Evolutionary conservation across 2,888 invertebrate species (phyloP).

Genomic region (Harpalus rubripes): DNA sequence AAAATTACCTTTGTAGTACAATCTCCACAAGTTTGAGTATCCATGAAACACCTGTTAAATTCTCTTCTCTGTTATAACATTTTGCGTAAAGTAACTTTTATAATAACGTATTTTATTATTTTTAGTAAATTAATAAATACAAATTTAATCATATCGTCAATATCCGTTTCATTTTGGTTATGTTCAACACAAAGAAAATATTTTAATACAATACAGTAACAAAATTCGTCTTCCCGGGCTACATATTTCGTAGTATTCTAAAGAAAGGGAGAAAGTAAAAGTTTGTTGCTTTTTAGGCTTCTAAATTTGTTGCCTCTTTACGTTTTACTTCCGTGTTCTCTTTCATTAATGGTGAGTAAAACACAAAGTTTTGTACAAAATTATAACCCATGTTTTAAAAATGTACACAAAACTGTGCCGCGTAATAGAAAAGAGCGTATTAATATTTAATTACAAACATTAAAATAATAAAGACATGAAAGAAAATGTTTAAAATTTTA

Average conservation of each 20-base stretch:
- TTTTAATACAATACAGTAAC: not conserved
- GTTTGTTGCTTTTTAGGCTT: not conserved
- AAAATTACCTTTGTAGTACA: too few species aligned
- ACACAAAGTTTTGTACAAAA: not conserved
- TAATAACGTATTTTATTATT: too few species aligned
- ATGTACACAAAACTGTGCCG: not conserved
- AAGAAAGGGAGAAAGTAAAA: conserved; percentile 1
- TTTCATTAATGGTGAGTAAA: not conserved
- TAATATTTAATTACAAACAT: not conserved
- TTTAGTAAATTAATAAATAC: too few species aligned
- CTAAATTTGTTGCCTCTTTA: not conserved
- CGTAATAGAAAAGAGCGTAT: not conserved
- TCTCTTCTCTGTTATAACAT: too few species aligned
- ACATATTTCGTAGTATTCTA: not conserved
- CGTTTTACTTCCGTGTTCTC: not conserved
- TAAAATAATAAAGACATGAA: not conserved
- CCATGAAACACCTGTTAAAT: too few species aligned
- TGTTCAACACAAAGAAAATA: not conserved
- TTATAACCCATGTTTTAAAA: not conserved
- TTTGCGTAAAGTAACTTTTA: too few species aligned
- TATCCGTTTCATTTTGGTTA: not conserved
- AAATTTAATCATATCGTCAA: not conserved
- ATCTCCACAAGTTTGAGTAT: too few species aligned
- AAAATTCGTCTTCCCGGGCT: not conserved
- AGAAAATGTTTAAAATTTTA: too few species aligned